Percentiles rank a stretch among this genome's conserved stretches.
Conservation (phyloP, 2,888 invertebrate species). For the Ophraella communa region DNA sequence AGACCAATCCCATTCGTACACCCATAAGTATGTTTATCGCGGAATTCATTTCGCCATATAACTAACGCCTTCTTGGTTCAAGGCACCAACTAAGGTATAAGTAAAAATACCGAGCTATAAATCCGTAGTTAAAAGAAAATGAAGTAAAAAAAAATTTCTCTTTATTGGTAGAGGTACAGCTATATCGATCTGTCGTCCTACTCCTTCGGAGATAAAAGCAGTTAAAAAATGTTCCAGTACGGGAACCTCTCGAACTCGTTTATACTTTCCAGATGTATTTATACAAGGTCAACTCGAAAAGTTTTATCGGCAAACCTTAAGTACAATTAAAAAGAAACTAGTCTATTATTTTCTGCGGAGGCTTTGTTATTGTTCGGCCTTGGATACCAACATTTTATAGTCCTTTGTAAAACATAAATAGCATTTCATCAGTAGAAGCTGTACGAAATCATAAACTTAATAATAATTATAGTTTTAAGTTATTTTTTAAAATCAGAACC, state of each 20-base stretch:
- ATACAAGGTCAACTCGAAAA: too few species aligned
- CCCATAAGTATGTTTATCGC: slow-evolving; percentile 25
- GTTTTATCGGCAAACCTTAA: too few species aligned
- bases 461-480: too few species aligned
- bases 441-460: too few species aligned
- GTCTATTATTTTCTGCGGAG: too few species aligned
- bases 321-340: too few species aligned
- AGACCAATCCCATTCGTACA: slow-evolving; percentile 19
- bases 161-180: slow-evolving; percentile 19
- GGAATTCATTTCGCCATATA: slow-evolving; percentile 31
- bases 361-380: too few species aligned
- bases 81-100: slow-evolving; percentile 38
- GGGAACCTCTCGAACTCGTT: slow-evolving; percentile 27
- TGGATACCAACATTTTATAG: too few species aligned
- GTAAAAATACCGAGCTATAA: slow-evolving; percentile 37
- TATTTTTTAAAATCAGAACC: too few species aligned
- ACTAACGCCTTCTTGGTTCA: slow-evolving; percentile 36
- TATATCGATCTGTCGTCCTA: slow-evolving; percentile 33
- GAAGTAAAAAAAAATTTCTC: slow-evolving; percentile 19
- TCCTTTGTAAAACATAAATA: too few species aligned
- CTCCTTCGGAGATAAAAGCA: slow-evolving; percentile 27
- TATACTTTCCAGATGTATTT: too few species aligned
- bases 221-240: slow-evolving; percentile 22
- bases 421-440: too few species aligned
- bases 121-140: slow-evolving; percentile 30